These are phyloP conservation scores for Drosophila albomicans DNA, from an alignment of 1,140 invertebrate genomes.

Conservation along the genomic window DNA sequence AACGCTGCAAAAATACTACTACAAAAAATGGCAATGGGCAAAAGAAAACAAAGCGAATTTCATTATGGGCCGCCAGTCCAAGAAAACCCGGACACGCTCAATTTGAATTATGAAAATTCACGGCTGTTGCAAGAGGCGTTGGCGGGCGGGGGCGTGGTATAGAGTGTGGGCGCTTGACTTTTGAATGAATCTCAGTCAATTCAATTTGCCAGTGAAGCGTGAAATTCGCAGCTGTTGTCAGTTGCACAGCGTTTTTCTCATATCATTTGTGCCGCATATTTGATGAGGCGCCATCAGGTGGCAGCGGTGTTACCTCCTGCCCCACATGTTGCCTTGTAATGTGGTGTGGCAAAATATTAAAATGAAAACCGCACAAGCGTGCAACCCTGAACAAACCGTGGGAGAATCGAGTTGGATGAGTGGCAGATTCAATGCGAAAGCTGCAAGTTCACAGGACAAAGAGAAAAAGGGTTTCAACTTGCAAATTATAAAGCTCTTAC, in stretches of 20 bases:
- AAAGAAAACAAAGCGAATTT: constrained; percentile 81
- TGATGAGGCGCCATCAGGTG: constrained; percentile 50
- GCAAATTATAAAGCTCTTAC: background rate
- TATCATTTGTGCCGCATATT: constrained; percentile 52
- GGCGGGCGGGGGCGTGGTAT: background rate
- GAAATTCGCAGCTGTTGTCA: constrained; percentile 73
- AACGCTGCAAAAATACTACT: constrained; percentile 19
- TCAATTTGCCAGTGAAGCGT: constrained; percentile 75
- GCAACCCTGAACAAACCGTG: constrained; percentile 20
- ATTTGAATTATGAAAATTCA: constrained; percentile 83
- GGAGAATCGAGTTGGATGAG: constrained; percentile 35
- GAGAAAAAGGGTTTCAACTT: background rate
- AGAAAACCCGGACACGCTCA: constrained; percentile 65
- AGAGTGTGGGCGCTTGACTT: constrained; percentile 64
- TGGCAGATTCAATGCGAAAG: constrained; percentile 26
- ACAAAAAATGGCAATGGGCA: constrained; percentile 40
- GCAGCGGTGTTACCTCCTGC: background rate
- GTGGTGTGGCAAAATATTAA: constrained; percentile 47
- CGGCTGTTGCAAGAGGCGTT: constrained; percentile 32
- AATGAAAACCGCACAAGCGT: constrained; percentile 49
- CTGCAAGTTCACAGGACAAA: constrained; percentile 34
- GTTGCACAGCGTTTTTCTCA: constrained; percentile 50
- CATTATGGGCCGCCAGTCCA: constrained; percentile 53
- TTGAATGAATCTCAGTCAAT: constrained; percentile 81
- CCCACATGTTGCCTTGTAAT: constrained; percentile 36